Base-by-base conservation (phyloP, 2,888 invertebrate genomes). In the Cryptus armator region DNA sequence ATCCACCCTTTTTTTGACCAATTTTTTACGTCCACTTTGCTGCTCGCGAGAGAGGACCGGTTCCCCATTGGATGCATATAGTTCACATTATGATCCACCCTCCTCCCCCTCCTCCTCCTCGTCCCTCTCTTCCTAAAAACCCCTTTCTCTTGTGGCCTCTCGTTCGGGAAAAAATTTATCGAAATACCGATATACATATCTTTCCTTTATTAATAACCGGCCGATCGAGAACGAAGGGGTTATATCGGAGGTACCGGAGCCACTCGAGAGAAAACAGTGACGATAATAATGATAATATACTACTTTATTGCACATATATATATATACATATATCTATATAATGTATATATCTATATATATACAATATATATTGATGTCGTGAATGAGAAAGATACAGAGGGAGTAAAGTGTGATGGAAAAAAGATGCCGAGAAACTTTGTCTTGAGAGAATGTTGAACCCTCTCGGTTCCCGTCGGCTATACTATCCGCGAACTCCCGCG, bases 21-120 rank as follows among this genome's bases (percentile, higher is more conserved):
- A 80, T 80, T 80, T 80, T 80, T 80, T 72, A 80, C 79, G 79
- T 80, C 72, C 79, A 71, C 71, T 79, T 79, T 79, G 79, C 43
- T 64, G 46, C 53, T 46, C 53, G 53, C 43, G 76, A 70, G 68
- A 51, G 37, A 76, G 44, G 76, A 70, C 62, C 77, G 71, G 71
- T 70, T 71, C 48, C 70, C 66, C 75, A 76, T 81, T 68, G 75
- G 68, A 46, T 68, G 59, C 67, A 81, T 81, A 74, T 75, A 68
- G 71, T 81, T 67, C 67, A 68, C 48, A 64, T 48, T 24, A 71
- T 71, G 48, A 66, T 44, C 53, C 19, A 56, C 56, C 79, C 59
- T n/a, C 44, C 10, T 62, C 51, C 62, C 43, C 77, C 32, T 67
- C 19, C 67, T 24, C 62, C 10, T 48, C 53, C 79, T 19, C 74